Evolutionary conservation across 2,797 vertebrate species (phyloP), one percentile per base, ranked within the genome.

Genomic region (Pyrrhura leucotis): DNA sequence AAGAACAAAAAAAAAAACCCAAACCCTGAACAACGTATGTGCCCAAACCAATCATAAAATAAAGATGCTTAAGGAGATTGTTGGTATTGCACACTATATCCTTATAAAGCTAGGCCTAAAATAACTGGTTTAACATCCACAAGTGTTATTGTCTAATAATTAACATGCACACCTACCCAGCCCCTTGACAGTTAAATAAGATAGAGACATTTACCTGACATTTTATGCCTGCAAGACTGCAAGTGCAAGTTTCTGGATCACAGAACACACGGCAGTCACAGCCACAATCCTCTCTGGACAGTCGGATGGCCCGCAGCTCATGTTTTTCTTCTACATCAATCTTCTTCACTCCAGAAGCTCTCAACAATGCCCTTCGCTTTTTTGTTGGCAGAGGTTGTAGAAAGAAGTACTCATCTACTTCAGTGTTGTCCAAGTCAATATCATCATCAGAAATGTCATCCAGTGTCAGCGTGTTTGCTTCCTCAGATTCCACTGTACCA

Each of bases 351-450:
- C 99, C 99, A 0, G 99, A 99, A 25, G 99, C 98, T 79, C 99
- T 98, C 74, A 99, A 98, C 97, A 99, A 97, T 0, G 99, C 99
- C 63, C 99, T 98, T 6, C 99, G 98, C 92, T 99, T 99, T 95
- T 99, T 99, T n/a, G 99, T 99, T 20, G 99, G 99, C 72, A 99
- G 97, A 20, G 99, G 99, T 98, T 99, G 99, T 67, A 99, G 98
- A 95, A 99, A 99, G 98, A 99, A 99, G 97, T 99, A 99, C 96
- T 99, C 99, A 3, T 99, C 99, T n/a, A 99, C 99, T 95, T 99
- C 99, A 2, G 99, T 99, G 98, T 99, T 99, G 98, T 99, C 99
- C 68, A 99, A 98, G 93, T 99, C 99, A 56, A 99, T 99, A 94
- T 99, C 99, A 19, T 99, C 99, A 45, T 99, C 99, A 18, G 99